Conservation (phyloP, 2,113 vertebrate genomes). For the Steatornis caripensis region DNA sequence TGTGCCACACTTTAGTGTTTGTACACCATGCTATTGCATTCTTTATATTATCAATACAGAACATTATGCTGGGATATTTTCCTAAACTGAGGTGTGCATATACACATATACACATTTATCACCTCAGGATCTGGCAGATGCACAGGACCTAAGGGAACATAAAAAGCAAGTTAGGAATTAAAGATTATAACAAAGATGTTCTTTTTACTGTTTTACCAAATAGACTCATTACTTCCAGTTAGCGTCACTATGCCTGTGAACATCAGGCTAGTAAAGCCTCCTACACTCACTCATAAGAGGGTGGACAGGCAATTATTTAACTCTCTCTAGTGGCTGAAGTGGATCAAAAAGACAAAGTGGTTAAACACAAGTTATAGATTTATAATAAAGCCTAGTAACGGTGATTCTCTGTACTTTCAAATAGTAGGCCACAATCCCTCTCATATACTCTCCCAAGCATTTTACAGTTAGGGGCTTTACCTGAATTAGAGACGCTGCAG, state of each 20-base stretch:
- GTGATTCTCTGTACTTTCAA: background rate
- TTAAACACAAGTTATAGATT: background rate
- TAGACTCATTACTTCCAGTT: background rate
- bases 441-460: background rate
- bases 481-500: conserved; percentile 88
- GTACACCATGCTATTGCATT: background rate
- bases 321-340: background rate
- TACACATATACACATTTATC: background rate
- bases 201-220: background rate
- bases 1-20: background rate
- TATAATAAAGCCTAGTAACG: background rate
- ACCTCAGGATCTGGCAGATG: background rate
- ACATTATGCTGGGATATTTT: background rate
- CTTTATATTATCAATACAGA: background rate
- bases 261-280: background rate
- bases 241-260: background rate
- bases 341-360: background rate
- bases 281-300: background rate
- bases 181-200: background rate
- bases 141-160: background rate
- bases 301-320: background rate
- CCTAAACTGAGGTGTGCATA: background rate
- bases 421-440: background rate
- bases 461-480: conserved; percentile 47
- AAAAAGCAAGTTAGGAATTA: background rate